Evolutionary conservation across 2,113 vertebrate species (phyloP).

Genomic region (Meleagris gallopavo): DNA sequence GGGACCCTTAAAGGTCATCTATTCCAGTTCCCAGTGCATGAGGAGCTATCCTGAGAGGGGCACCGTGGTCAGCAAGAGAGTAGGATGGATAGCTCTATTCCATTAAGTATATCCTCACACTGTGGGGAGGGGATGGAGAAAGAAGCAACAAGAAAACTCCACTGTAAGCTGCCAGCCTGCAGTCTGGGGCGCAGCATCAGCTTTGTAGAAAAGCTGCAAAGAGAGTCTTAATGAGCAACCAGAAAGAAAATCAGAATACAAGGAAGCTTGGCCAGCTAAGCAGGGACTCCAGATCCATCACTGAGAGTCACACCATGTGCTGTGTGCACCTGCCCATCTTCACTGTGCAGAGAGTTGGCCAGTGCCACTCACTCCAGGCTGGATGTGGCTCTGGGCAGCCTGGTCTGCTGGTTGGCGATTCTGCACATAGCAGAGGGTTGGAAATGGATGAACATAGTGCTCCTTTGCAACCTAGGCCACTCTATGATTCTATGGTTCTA

Average conservation of each 20-base stretch:
- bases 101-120: rapidly evolving
- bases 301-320: neutral
- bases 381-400: too few relatives aligned
- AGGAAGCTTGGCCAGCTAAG: neutral
- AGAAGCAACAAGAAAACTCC: neutral
- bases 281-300: neutral
- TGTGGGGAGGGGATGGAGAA: neutral
- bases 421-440: too few relatives aligned
- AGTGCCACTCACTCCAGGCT: too few relatives aligned
- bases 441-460: too few relatives aligned
- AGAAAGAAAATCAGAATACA: neutral
- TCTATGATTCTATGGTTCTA: too few relatives aligned
- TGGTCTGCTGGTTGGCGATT: too few relatives aligned
- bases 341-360: neutral
- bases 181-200: neutral
- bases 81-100: neutral
- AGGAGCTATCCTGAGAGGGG: neutral
- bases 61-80: rapidly evolving
- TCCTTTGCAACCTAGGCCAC: too few relatives aligned
- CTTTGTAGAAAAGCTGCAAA: neutral
- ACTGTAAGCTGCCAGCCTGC: neutral
- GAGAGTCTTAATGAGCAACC: neutral
- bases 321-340: neutral
- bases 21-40: neutral
- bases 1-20: too few relatives aligned